These are phyloP conservation scores for Oriolus oriolus DNA, from an alignment of 2,113 vertebrate species.

Conservation along the genomic window DNA sequence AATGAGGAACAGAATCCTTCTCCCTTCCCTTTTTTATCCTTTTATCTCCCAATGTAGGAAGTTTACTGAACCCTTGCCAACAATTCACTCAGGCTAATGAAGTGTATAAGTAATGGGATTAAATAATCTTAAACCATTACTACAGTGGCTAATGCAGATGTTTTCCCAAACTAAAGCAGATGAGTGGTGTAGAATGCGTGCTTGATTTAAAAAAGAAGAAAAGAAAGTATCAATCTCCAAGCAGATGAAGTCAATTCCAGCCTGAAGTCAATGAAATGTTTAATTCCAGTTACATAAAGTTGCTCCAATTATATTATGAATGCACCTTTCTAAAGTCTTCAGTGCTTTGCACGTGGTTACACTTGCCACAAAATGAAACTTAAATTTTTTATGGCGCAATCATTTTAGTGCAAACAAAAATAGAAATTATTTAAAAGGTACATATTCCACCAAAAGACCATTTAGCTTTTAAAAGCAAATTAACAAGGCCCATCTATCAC, in stretches of 20 bases:
- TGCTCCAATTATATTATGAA: background rate
- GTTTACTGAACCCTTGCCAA: constrained; percentile 76
- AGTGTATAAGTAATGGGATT: constrained; percentile 78
- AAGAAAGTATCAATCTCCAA: constrained; percentile 54
- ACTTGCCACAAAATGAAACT: background rate
- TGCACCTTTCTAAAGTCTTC: background rate
- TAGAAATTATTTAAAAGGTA: background rate
- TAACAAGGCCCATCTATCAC: background rate
- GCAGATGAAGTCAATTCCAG: constrained; percentile 51
- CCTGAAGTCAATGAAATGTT: constrained; percentile 49
- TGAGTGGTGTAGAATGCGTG: constrained; percentile 49
- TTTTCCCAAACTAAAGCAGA: constrained; percentile 67
- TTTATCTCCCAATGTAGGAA: constrained; percentile 70
- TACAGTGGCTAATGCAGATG: constrained; percentile 70
- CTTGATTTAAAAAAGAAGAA: constrained; percentile 65
- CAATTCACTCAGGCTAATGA: constrained; percentile 81
- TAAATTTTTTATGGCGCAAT: background rate
- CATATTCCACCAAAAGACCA: background rate
- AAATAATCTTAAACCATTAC: constrained; percentile 76
- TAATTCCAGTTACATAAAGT: constrained; percentile 42
- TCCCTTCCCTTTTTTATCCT: constrained; percentile 62
- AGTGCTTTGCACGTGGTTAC: background rate
- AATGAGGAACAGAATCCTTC: constrained; percentile 59
- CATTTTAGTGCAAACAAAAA: constrained; percentile 12
- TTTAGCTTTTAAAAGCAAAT: background rate